Conservation (phyloP, 1,140 invertebrate genomes). For the Mamestra configurata region DNA sequence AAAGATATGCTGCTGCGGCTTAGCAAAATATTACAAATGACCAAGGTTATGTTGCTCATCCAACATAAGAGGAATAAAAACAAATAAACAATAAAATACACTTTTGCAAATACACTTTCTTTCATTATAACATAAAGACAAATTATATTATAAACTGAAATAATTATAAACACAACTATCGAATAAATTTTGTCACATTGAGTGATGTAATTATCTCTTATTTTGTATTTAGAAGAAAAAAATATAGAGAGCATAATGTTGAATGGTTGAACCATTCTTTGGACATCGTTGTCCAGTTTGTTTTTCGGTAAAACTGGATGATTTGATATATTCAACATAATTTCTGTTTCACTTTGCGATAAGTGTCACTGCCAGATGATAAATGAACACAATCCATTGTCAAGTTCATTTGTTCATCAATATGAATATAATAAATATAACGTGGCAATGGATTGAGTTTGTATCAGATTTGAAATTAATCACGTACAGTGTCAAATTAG, state of each 20-base stretch:
- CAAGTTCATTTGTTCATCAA: too few species aligned
- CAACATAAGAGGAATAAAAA: background rate
- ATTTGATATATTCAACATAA: too few species aligned
- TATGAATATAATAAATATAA: too few species aligned
- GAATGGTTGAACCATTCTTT: background rate
- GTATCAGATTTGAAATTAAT: too few species aligned
- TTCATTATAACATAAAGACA: too few species aligned
- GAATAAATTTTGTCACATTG: background rate
- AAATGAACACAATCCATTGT: too few species aligned
- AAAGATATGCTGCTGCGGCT: background rate
- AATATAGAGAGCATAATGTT: conserved; percentile 18
- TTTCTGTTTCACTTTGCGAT: too few species aligned
- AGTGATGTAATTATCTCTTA: background rate
- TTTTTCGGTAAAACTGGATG: background rate
- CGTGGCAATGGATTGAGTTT: too few species aligned
- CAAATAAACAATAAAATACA: too few species aligned
- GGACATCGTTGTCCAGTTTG: conserved; percentile 4
- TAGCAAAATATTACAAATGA: background rate
- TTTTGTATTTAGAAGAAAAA: conserved; percentile 10
- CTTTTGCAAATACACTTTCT: too few species aligned
- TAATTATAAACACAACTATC: background rate
- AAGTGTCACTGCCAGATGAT: too few species aligned
- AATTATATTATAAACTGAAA: background rate
- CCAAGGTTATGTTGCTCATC: background rate
- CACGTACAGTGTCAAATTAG: too few species aligned